Conservation (phyloP, 2,888 invertebrate species). For the Himalopsyche tibetana region DNA sequence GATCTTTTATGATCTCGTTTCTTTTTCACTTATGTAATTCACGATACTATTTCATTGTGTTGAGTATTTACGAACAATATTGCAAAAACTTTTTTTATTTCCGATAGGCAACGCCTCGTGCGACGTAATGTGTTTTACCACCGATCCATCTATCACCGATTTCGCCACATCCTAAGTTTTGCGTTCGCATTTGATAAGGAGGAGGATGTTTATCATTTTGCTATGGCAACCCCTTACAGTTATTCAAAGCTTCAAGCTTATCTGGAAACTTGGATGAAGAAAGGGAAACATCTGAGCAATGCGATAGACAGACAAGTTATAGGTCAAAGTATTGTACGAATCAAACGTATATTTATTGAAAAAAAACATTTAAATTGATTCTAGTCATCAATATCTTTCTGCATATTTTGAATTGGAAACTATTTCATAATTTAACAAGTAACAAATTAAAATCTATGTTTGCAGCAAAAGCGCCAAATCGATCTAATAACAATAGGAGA, state of each 20-base stretch:
- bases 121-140: constrained; percentile 94
- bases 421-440: not conserved
- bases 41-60: constrained; percentile 1
- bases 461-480: constrained; percentile 92
- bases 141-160: constrained; percentile 90
- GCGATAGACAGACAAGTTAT: constrained; percentile 84
- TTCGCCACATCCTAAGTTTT: constrained; percentile 94
- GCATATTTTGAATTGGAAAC: no score
- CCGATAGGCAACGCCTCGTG: constrained; percentile 84
- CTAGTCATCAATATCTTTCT: no score
- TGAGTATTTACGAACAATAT: not conserved
- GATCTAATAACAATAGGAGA: constrained; percentile 90
- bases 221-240: constrained; percentile 96
- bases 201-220: constrained; percentile 96
- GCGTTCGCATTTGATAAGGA: constrained; percentile 96
- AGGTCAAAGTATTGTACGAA: constrained; percentile 80
- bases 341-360: not conserved
- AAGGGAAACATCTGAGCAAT: constrained; percentile 77
- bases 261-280: constrained; percentile 82
- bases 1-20: no score
- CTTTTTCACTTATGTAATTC: not conserved
- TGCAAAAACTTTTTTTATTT: constrained; percentile 49
- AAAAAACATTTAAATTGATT: not conserved
- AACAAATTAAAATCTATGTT: not conserved
- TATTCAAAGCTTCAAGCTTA: constrained; percentile 93